A percentile compares a stretch with the other conserved stretches of the same genome.
Evolutionary conservation across 1,140 invertebrate genomes (phyloP).

Genomic region (Brachionus angularis): DNA sequence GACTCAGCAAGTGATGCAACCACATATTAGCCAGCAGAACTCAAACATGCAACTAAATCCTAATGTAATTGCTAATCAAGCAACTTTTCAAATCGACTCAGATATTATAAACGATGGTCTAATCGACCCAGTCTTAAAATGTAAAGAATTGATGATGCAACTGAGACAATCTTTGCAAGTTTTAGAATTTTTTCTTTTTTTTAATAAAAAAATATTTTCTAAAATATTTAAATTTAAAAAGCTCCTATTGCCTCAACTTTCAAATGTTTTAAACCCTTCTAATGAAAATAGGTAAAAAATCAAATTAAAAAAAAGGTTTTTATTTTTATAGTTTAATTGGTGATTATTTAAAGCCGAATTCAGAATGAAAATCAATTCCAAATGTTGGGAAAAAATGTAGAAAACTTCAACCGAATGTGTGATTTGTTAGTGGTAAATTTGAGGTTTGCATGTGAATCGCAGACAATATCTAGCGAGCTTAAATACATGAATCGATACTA

Average conservation of each 20-base stretch:
- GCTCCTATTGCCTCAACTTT: background rate
- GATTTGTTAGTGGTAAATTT: constrained; percentile 15
- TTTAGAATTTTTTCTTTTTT: background rate
- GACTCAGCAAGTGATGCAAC: constrained; percentile 6
- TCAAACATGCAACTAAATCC: background rate
- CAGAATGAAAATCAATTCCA: constrained; percentile 37
- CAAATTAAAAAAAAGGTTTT: no score
- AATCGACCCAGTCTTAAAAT: constrained; percentile 5
- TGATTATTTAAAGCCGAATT: background rate
- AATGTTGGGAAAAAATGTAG: constrained; percentile 29
- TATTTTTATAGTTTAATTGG: background rate
- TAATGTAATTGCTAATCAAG: background rate
- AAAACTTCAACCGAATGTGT: constrained; percentile 37
- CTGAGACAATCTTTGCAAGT: constrained; percentile 23
- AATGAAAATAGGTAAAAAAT: constrained; percentile 11
- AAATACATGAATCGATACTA: constrained; percentile 32
- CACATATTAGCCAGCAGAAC: background rate
- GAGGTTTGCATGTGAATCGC: constrained; percentile 24
- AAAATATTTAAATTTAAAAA: background rate
- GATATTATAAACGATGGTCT: constrained; percentile 11
- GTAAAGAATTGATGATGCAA: background rate
- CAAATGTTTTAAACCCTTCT: constrained; percentile 1
- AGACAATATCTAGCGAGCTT: constrained; percentile 14
- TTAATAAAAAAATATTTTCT: background rate
- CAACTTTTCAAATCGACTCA: background rate